Evolutionary conservation across 2,888 invertebrate genomes (phyloP).

Genomic region (Pachymerium ferrugineum): DNA sequence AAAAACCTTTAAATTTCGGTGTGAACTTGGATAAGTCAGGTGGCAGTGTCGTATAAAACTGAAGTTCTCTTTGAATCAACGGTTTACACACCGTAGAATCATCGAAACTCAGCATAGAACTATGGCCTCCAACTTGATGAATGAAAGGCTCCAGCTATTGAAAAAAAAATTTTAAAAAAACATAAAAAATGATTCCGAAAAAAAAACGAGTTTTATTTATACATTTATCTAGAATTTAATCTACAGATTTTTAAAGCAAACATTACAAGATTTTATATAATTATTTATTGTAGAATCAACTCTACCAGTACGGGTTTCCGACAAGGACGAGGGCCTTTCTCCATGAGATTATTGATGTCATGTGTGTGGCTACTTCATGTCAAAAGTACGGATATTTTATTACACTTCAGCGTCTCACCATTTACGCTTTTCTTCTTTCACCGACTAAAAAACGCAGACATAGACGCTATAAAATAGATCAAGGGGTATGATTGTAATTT

Average conservation of each 20-base stretch:
- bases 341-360: neutral
- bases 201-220: neutral
- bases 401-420: neutral
- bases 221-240: too few species aligned
- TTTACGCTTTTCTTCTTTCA: neutral
- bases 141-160: constrained; percentile 52
- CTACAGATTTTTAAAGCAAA: neutral
- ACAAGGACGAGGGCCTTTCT: neutral
- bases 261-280: neutral
- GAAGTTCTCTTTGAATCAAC: constrained; percentile 52
- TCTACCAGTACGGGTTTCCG: neutral
- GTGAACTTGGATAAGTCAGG: constrained; percentile 51
- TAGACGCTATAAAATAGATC: neutral
- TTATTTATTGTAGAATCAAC: neutral
- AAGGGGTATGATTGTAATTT: neutral
- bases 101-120: constrained; percentile 53
- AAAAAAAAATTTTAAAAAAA: constrained; percentile 31
- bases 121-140: constrained; percentile 56
- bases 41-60: constrained; percentile 56
- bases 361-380: neutral
- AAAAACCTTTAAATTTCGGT: constrained; percentile 52
- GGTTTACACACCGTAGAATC: constrained; percentile 55
- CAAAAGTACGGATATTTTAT: neutral
- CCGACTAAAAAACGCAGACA: neutral
- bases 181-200: constrained; percentile 21